Conservation (phyloP, 2,797 vertebrate genomes). For the Carcharodon carcharias region DNA sequence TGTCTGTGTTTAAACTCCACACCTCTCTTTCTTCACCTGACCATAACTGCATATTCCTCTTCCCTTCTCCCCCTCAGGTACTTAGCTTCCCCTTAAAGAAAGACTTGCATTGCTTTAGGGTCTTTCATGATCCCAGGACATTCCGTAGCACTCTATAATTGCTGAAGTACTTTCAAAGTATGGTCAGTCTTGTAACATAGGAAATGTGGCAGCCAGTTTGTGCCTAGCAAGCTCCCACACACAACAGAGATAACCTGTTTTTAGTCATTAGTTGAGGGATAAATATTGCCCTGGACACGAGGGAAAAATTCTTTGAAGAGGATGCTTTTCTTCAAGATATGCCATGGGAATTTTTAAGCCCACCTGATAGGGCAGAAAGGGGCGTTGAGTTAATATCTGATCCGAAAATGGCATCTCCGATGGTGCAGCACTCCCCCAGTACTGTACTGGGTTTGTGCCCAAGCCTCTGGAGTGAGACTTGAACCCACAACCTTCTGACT, state of each 20-base stretch:
- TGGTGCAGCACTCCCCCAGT: background rate
- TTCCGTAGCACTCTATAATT: background rate
- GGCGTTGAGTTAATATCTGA: background rate
- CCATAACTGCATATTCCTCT: too few relatives aligned
- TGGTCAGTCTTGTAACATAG: background rate
- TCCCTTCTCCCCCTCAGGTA: background rate
- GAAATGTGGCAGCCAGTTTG: background rate
- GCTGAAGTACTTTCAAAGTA: background rate
- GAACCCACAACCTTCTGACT: background rate
- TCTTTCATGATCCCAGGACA: background rate
- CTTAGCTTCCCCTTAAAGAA: background rate
- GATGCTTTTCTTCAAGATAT: background rate
- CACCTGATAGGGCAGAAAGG: background rate
- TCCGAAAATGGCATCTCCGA: background rate
- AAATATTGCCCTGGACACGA: background rate
- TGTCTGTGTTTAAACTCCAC: background rate
- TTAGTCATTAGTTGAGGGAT: background rate
- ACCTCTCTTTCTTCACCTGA: background rate
- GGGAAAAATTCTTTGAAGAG: background rate
- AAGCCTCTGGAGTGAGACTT: background rate
- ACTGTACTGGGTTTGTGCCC: background rate
- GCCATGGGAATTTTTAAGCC: background rate
- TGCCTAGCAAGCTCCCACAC: background rate
- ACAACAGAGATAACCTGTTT: background rate
- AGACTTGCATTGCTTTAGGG: too few relatives aligned